Percentiles rank a stretch among this genome's conserved stretches.
These are phyloP conservation scores for Montipora efflorescens DNA, from an alignment of 64 coral and sea anemone species.

Conservation along the genomic window DNA sequence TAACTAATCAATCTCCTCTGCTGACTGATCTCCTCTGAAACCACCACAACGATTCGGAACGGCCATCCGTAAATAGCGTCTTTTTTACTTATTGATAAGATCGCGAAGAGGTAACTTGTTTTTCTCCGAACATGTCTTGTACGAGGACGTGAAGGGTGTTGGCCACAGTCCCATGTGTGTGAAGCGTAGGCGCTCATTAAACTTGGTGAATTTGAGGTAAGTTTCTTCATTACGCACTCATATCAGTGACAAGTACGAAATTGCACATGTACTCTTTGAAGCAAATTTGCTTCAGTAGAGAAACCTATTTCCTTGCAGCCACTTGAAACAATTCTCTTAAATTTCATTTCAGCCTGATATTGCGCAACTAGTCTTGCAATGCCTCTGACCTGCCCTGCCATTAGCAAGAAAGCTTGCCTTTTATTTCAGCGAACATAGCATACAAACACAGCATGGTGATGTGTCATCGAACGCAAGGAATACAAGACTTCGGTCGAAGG, in stretches of 20 bases:
- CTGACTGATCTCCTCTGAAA: too few species aligned
- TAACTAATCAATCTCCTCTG: too few species aligned
- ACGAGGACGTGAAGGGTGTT: background rate
- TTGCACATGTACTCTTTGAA: background rate
- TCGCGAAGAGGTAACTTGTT: background rate
- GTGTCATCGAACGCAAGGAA: conserved; percentile 17
- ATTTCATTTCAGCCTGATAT: background rate
- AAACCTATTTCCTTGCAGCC: background rate
- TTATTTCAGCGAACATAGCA: background rate
- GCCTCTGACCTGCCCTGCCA: background rate
- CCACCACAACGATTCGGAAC: too few species aligned
- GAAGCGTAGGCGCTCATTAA: background rate
- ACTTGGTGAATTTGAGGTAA: background rate
- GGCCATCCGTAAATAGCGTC: too few species aligned
- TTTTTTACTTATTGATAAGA: background rate
- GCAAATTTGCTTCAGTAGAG: background rate
- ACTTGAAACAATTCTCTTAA: background rate
- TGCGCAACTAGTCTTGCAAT: background rate
- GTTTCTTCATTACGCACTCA: background rate
- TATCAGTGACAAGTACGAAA: background rate
- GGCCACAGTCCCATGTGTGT: background rate
- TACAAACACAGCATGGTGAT: background rate
- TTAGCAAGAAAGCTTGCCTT: background rate
- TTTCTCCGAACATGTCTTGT: background rate
- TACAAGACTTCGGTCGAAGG: conserved; percentile 27